phyloP scores from a whole-genome alignment of 2,113 vertebrate species.

The Lota lota region DNA sequence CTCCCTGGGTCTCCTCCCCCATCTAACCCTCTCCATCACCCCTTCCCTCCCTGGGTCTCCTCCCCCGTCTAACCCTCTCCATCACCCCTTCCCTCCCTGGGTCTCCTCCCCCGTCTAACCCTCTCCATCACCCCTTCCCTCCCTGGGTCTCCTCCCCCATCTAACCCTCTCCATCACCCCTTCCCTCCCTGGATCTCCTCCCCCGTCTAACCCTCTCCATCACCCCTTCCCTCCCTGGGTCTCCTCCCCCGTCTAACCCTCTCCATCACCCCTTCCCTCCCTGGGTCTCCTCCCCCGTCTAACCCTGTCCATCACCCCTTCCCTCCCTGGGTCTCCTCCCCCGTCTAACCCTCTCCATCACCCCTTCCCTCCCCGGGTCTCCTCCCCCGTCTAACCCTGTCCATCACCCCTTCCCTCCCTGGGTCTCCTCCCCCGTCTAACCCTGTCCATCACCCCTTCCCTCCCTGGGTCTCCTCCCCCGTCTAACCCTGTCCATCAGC shows the following conservation, averaged over 20 bases:
- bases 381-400: conserved; percentile 8
- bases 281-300: too few relatives aligned
- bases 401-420: conserved; percentile 8
- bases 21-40: conserved; percentile 4
- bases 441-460: neutral
- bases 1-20: neutral
- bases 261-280: too few relatives aligned
- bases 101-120: too few relatives aligned
- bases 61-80: conserved; percentile 1
- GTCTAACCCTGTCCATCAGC: neutral
- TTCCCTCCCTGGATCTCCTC: too few relatives aligned
- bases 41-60: neutral
- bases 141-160: too few relatives aligned
- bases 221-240: too few relatives aligned
- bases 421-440: neutral
- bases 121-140: too few relatives aligned
- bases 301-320: too few relatives aligned
- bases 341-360: conserved; percentile 21
- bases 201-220: too few relatives aligned
- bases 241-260: too few relatives aligned
- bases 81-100: neutral
- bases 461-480: neutral
- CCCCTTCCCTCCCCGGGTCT: too few relatives aligned
- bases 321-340: conserved; percentile 8
- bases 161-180: too few relatives aligned